These are phyloP conservation scores for Peromyscus polionotus DNA, from an alignment of 2,113 vertebrate species.

Conservation along the genomic window DNA sequence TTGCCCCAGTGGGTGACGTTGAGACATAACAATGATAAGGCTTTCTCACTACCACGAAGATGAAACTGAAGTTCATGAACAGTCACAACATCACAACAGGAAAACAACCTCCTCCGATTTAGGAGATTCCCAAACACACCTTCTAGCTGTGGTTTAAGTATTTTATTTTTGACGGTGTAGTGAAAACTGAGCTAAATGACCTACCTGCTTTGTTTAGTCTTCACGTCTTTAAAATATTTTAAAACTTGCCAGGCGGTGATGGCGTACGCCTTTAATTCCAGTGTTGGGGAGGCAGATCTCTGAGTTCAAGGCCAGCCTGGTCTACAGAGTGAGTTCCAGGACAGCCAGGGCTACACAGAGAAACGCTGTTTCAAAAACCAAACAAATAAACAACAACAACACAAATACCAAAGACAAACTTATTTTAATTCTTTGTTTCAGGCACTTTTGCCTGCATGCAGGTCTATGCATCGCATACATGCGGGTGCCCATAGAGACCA, in stretches of 20 bases:
- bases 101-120: neutral
- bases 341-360: neutral
- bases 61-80: neutral
- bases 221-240: neutral
- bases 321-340: neutral
- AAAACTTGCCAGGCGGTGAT: neutral
- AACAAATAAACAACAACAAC: neutral
- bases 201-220: neutral
- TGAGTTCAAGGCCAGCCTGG: neutral
- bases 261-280: neutral
- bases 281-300: neutral
- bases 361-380: neutral
- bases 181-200: neutral
- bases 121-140: neutral
- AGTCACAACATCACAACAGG: neutral
- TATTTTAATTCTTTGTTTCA: neutral
- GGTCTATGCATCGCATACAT: neutral
- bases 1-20: neutral
- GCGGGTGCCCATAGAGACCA: neutral
- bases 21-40: neutral
- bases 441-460: neutral
- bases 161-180: constrained; percentile 10
- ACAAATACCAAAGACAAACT: neutral
- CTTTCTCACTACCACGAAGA: neutral
- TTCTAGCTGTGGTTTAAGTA: neutral